Evolutionary conservation across 2,113 vertebrate species (phyloP), one percentile per base, ranked within the genome.

Genomic region (Dasyornis broadbenti): DNA sequence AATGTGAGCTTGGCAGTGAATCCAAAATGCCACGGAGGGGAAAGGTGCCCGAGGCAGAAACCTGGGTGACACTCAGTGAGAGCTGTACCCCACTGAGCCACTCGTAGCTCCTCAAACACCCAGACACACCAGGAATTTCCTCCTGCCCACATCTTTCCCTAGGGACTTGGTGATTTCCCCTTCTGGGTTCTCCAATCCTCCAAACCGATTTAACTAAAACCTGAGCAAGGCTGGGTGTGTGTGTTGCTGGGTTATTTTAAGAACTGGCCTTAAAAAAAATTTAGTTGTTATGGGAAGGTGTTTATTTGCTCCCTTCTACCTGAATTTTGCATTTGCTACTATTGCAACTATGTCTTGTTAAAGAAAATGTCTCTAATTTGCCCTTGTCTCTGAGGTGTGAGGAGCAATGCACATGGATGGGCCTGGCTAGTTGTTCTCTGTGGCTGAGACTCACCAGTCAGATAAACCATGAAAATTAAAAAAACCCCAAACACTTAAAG

Each of bases 91-190:
- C 15, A 1, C 3, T 35, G 65, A 75, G 69, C n/a, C 28, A 7
- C 1, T 0, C 21, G 9, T 1, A 7, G 9, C 49, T 69, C 50
- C 26, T 30, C 39, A 10, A 23, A 53, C 4, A 13, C 15, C 26
- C 42, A n/a, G 47, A 0, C 28, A 50, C 31, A 11, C 10, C 23
- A 17, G 42, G 22, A 57, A 9, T 14, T 63, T 8, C 20, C 39
- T 70, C 50, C 71, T 47, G 30, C 37, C 11, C 2, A 0, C 15
- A 17, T 11, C 21, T 19, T 75, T 84, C 42, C 13, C 7, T 5
- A 0, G 9, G 6, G 11, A 15, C 12, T 40, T 24, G 0, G 7
- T 28, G n/a, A 1, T 73, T 87, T 77, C 40, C 26, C 28, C 11
- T 69, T 61, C 53, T 40, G 21, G 27, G 17, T 2, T 87, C 37